These are phyloP conservation scores for Anodontia alba DNA, from an alignment of 2,888 invertebrate species.

Conservation along the genomic window DNA sequence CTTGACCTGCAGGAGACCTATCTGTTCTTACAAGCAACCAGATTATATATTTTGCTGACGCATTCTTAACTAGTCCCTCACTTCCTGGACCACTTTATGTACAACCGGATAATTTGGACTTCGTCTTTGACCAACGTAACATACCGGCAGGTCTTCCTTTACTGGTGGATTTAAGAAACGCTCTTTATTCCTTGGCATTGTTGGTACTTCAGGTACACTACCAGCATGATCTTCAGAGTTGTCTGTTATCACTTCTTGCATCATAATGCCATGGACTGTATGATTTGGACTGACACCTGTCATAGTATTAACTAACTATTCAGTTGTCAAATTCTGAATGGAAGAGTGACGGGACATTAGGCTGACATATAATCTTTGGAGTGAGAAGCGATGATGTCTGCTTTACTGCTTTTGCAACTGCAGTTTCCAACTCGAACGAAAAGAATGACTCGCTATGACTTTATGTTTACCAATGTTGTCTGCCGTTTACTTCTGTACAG, in stretches of 20 bases:
- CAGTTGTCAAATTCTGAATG: slow-evolving; percentile 71
- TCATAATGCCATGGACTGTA: slow-evolving; percentile 69
- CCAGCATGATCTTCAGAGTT: slow-evolving; percentile 21
- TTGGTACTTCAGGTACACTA: slow-evolving; percentile 18
- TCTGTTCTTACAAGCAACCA: slow-evolving; percentile 29
- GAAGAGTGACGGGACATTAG: slow-evolving; percentile 49
- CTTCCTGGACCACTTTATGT: slow-evolving; percentile 5
- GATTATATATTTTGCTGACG: slow-evolving; percentile 1
- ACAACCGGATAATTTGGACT: slow-evolving; percentile 25
- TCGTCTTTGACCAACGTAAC: slow-evolving; percentile 41
- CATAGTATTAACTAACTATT: slow-evolving; percentile 58
- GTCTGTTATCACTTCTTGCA: slow-evolving; percentile 53
- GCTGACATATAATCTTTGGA: slow-evolving; percentile 52
- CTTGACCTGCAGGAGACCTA: slow-evolving; percentile 19
- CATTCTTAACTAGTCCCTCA: slow-evolving; percentile 4
- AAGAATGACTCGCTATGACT: slow-evolving; percentile 39
- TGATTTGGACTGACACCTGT: slow-evolving; percentile 58
- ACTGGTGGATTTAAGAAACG: slow-evolving; percentile 22
- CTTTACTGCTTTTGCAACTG: slow-evolving; percentile 52
- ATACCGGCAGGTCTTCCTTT: slow-evolving; percentile 33
- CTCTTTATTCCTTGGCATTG: slow-evolving; percentile 6
- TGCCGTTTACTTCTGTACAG: slow-evolving; percentile 20
- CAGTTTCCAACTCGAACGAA: slow-evolving; percentile 52
- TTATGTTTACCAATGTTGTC: not conserved
- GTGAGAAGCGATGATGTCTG: slow-evolving; percentile 56